Base-by-base conservation (phyloP, 30 jellyfish, hydroid and myxozoan species). In the Pseudorhiza aurosa region DNA sequence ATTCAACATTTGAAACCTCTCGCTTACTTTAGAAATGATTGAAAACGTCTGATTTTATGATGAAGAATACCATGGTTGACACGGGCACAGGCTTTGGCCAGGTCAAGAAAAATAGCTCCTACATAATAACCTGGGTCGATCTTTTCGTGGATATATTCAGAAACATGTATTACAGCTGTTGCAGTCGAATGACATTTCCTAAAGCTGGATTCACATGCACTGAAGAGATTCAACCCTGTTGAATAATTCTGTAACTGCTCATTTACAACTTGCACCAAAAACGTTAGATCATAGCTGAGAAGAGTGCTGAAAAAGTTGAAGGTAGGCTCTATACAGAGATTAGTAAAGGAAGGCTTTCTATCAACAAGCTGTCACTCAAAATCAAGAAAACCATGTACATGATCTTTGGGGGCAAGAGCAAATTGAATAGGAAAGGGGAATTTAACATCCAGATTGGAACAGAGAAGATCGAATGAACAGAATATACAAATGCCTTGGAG, bases 41-140 rank as follows among this genome's bases (percentile, higher is more conserved):
- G 68, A 68, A 68, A 40, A 43, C 82, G 43, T 68, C 82, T 68
- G 31, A 37, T 68, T 68, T 68, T 42, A 37, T 68, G 65, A 40
- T 37, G 82, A 50, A 68, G 82, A 68, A 42, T 68, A 42, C 82
- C 18, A 68, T 68, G 68, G 82, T 68, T 67, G 44, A 68, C 68
- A 33, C 68, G 43, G 31, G 40, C 82, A 31, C 40, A 68, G 82
- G 82, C 82, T 44, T 37, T 68, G 39, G 82, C 82, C 82, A 68
- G 82, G 82, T 68, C 82, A 31, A 44, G 21, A 68, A 68, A 40
- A 43, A 68, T 37, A 68, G 82, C 82, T 68, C 82, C 82, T 43
- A 68, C 67, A 43, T 68, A 68, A 68, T 40, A 68, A 45, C 82
- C 65, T 40, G 40, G 82, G 28, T 67, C 82, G 43, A 68, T 40